These are phyloP conservation scores for Crambe crambe DNA, from an alignment of 37 sponge, comb jelly and placozoan species.

Conservation along the genomic window DNA sequence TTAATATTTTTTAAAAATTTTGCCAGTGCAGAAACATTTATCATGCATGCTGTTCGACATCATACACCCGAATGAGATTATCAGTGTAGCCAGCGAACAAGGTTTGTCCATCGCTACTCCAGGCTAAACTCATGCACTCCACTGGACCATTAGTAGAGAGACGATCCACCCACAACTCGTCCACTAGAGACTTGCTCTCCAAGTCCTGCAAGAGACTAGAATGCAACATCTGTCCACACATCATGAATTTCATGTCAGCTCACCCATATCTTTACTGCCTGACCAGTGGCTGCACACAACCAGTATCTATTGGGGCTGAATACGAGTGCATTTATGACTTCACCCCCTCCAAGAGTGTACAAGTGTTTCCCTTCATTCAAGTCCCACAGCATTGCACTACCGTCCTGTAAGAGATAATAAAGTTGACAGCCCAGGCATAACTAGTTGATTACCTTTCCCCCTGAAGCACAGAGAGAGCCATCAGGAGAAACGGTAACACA, in stretches of 20 bases:
- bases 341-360: constrained; percentile 91
- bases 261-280: constrained; percentile 96
- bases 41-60: neutral
- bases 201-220: constrained; percentile 61
- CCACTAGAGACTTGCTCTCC: constrained; percentile 97
- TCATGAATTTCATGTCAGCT: constrained; percentile 9
- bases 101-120: constrained; percentile 98
- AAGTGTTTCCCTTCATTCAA: constrained; percentile 98
- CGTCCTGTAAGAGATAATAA: constrained; percentile 62
- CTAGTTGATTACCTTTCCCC: constrained; percentile 77
- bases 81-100: constrained; percentile 98
- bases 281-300: constrained; percentile 97
- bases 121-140: constrained; percentile 89
- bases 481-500: constrained; percentile 99
- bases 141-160: constrained; percentile 41
- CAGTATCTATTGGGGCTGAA: constrained; percentile 99
- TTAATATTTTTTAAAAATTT: no score
- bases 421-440: neutral
- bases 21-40: no score
- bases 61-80: constrained; percentile 71
- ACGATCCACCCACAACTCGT: constrained; percentile 82
- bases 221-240: neutral
- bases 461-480: constrained; percentile 99
- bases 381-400: constrained; percentile 99
- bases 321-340: constrained; percentile 92